phyloP scores from a whole-genome alignment of 1,140 invertebrate genomes.

The Teleogryllus occipitalis region DNA sequence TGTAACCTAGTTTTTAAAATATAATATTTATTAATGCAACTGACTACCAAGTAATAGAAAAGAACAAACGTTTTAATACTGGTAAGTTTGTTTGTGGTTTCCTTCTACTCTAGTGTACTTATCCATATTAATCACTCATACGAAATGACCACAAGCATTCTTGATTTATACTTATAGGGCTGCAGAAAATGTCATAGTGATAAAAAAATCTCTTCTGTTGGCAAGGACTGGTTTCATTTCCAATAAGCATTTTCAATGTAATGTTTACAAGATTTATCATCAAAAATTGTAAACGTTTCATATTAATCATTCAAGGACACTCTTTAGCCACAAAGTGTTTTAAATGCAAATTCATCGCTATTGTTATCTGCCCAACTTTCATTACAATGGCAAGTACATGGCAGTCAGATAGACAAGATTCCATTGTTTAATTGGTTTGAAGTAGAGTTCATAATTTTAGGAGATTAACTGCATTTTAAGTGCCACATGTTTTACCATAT shows the following conservation, averaged over 20 bases:
- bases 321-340: constrained; percentile 11
- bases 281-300: constrained; percentile 3
- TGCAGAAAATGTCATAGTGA: too few relatives aligned
- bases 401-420: not conserved
- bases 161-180: too few relatives aligned
- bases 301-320: constrained; percentile 9
- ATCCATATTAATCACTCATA: too few relatives aligned
- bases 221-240: constrained; percentile 9
- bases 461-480: not conserved
- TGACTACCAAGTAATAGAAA: too few relatives aligned
- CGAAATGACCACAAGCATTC: too few relatives aligned
- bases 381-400: not conserved
- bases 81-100: too few relatives aligned
- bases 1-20: too few relatives aligned
- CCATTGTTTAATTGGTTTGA: not conserved
- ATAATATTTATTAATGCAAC: too few relatives aligned
- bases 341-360: not conserved
- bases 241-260: constrained; percentile 7
- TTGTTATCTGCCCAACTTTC: constrained; percentile 8
- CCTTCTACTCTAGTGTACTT: too few relatives aligned
- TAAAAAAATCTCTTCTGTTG: not conserved
- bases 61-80: too few relatives aligned
- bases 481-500: not conserved
- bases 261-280: constrained; percentile 13
- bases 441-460: not conserved